A percentile compares a stretch with the other conserved stretches of the same genome.
These are phyloP conservation scores for Blastobasis adustella DNA, from an alignment of 2,888 invertebrate species.

Conservation along the genomic window DNA sequence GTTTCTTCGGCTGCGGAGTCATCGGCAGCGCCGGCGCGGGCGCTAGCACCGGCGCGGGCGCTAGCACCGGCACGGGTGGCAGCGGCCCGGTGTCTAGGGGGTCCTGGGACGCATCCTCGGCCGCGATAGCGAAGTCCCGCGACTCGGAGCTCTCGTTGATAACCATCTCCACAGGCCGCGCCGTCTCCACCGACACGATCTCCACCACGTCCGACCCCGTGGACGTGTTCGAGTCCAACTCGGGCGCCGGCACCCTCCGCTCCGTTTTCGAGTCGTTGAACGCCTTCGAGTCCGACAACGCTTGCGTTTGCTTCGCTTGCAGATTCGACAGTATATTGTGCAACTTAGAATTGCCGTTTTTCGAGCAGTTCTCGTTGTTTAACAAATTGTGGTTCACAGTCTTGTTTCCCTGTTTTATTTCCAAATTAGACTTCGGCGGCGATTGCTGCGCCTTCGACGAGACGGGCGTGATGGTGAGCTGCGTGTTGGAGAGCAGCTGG, in stretches of 20 bases:
- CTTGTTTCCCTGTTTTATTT: conserved; percentile 41
- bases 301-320: conserved; percentile 58
- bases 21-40: conserved; percentile 30
- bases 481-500: conserved; percentile 56
- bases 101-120: conserved; percentile 59
- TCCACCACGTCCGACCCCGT: conserved; percentile 51
- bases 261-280: conserved; percentile 37
- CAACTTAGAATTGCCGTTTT: conserved; percentile 70
- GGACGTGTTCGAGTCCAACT: conserved; percentile 52
- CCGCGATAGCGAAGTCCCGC: conserved; percentile 41
- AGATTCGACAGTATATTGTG: conserved; percentile 64
- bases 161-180: conserved; percentile 43
- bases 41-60: conserved; percentile 34
- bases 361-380: conserved; percentile 64
- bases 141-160: conserved; percentile 65
- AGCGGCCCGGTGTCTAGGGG: conserved; percentile 54
- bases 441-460: conserved; percentile 38
- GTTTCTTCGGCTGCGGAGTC: conserved; percentile 63
- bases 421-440: conserved; percentile 33
- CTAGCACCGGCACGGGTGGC: conserved; percentile 20
- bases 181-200: conserved; percentile 9
- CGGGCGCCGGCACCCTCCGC: conserved; percentile 15
- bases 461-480: conserved; percentile 51
- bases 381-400: conserved; percentile 47
- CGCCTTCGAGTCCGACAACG: conserved; percentile 38